phyloP scores from a whole-genome alignment of 1,140 invertebrate genomes.

The Apocrypta bakeri region DNA sequence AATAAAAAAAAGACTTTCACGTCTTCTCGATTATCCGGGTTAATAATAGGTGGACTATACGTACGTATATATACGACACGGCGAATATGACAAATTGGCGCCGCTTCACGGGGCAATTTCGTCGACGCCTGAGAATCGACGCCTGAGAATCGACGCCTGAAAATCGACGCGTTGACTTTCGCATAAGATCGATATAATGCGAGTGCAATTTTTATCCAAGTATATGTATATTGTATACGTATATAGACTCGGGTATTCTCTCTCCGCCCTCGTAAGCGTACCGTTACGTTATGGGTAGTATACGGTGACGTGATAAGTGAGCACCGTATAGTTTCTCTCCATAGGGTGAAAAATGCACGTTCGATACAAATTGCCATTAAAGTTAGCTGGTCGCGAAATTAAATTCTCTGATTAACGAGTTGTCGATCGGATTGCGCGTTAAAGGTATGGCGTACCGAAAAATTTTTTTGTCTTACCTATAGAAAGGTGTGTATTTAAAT shows the following conservation, averaged over 20 bases:
- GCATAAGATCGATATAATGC: background rate
- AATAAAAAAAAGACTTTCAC: background rate
- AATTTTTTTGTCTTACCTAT: too few species aligned
- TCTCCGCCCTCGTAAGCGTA: background rate
- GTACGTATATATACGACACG: too few species aligned
- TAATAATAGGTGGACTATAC: conserved; percentile 23
- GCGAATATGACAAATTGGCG: background rate
- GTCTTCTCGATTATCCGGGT: conserved; percentile 6
- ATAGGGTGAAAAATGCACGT: background rate
- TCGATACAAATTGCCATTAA: conserved; percentile 13
- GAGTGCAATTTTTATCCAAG: background rate
- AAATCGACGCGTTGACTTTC: background rate
- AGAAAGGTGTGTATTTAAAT: background rate
- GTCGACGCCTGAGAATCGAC: background rate
- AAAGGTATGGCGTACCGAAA: too few species aligned
- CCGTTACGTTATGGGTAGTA: background rate
- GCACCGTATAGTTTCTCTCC: background rate
- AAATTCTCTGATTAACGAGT: background rate
- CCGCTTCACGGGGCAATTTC: background rate
- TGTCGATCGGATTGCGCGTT: background rate
- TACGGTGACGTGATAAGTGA: background rate
- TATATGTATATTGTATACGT: too few species aligned
- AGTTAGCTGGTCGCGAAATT: background rate
- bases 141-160: background rate
- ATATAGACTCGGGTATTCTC: too few species aligned